phyloP scores from a whole-genome alignment of 2,113 vertebrate genomes.

The Sus scrofa region DNA sequence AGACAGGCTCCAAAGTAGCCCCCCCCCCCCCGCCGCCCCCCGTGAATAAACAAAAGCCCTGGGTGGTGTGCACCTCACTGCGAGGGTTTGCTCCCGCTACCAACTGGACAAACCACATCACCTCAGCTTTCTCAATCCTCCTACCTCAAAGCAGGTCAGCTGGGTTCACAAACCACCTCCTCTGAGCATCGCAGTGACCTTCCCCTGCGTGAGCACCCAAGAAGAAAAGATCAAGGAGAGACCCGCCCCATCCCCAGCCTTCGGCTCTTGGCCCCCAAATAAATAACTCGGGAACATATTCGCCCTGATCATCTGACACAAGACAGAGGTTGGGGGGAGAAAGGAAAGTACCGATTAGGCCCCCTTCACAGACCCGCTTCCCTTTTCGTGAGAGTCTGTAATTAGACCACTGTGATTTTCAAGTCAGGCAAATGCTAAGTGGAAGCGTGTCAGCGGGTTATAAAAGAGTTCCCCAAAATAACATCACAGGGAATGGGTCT shows the following conservation, averaged over 20 bases:
- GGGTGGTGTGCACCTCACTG: fast-evolving
- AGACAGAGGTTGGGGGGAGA: background rate
- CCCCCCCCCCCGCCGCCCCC: no score
- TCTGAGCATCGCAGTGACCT: background rate
- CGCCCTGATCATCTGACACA: background rate
- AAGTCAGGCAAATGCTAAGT: slow-evolving; percentile 64
- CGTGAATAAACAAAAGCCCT: background rate
- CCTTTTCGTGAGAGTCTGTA: slow-evolving; percentile 42
- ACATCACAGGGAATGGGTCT: slow-evolving; percentile 51
- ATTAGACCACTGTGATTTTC: slow-evolving; percentile 69
- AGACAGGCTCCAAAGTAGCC: background rate
- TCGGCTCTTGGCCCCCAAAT: slow-evolving; percentile 46
- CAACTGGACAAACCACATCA: background rate
- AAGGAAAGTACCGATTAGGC: slow-evolving; percentile 31
- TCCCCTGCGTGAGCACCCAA: background rate
- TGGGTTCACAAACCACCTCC: background rate
- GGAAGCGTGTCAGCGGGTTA: slow-evolving; percentile 53
- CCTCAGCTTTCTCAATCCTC: background rate
- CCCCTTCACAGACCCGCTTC: slow-evolving; percentile 35
- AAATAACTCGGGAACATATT: slow-evolving; percentile 44
- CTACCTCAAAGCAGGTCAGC: background rate
- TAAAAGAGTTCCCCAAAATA: slow-evolving; percentile 65
- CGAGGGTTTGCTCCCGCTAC: background rate
- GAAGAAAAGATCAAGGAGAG: background rate
- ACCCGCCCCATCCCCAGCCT: background rate